These are phyloP conservation scores for Iselma pallidipennis DNA, from an alignment of 2,888 invertebrate genomes.

Conservation along the genomic window DNA sequence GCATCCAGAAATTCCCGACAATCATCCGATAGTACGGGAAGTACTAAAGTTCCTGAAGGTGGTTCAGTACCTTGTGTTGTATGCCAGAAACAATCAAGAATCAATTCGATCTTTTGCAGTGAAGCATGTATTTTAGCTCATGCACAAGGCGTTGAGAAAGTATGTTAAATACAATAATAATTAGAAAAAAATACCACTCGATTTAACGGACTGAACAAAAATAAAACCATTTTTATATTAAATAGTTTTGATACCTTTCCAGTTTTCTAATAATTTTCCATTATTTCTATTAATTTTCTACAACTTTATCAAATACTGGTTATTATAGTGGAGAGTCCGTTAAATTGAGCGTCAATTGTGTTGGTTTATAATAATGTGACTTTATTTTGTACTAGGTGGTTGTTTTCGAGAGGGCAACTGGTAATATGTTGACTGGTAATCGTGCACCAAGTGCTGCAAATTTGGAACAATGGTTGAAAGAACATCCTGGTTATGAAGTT, in stretches of 20 bases:
- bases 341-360: background rate
- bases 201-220: constrained; percentile 3
- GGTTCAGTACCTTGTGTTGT: constrained; percentile 66
- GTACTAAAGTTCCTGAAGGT: constrained; percentile 28
- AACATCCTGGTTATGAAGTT: constrained; percentile 87
- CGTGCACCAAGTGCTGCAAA: constrained; percentile 82
- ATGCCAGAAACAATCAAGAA: constrained; percentile 74
- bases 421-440: constrained; percentile 73
- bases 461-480: constrained; percentile 81
- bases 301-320: background rate
- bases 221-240: constrained; percentile 1
- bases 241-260: constrained; percentile 5
- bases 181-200: background rate
- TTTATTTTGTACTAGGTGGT: constrained; percentile 58
- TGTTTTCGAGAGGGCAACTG: constrained; percentile 82
- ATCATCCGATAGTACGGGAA: constrained; percentile 48
- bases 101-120: constrained; percentile 87
- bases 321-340: no score
- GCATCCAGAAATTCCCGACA: constrained; percentile 48
- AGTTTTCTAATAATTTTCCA: background rate
- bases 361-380: background rate
- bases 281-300: background rate
- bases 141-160: constrained; percentile 69
- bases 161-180: constrained; percentile 28
- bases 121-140: constrained; percentile 85